Percentiles rank a stretch among this genome's conserved stretches.
phyloP scores from a whole-genome alignment of 2,888 invertebrate genomes.

The Mesoligia furuncula region DNA sequence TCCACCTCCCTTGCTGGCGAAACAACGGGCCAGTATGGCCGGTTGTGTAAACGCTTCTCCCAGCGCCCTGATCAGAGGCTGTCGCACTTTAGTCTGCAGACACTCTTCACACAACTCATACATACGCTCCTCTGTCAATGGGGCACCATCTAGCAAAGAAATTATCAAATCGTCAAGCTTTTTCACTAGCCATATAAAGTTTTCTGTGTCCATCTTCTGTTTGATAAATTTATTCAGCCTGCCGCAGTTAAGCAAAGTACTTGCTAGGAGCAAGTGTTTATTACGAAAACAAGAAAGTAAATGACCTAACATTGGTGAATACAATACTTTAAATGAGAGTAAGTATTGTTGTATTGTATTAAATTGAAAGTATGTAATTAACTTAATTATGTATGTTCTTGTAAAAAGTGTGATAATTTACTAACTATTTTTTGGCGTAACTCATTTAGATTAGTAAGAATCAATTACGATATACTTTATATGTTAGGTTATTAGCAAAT shows the following conservation, averaged over 20 bases:
- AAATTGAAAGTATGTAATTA: conserved; percentile 22
- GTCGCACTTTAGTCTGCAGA: conserved; percentile 92
- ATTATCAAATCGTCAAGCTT: conserved; percentile 74
- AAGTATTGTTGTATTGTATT: background rate
- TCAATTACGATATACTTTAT: background rate
- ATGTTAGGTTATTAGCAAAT: conserved; percentile 18
- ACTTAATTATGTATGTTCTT: conserved; percentile 11
- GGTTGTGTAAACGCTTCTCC: conserved; percentile 94
- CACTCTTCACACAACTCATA: conserved; percentile 94
- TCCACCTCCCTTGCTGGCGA: conserved; percentile 84
- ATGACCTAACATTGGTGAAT: conserved; percentile 4
- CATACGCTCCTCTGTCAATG: conserved; percentile 94
- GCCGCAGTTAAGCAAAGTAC: background rate
- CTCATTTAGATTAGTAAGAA: conserved; percentile 29
- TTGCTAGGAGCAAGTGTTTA: background rate
- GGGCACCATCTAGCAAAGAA: conserved; percentile 81
- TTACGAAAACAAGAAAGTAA: conserved; percentile 1
- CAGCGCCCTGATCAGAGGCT: conserved; percentile 93
- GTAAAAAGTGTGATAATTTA: conserved; percentile 1
- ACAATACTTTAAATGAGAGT: background rate
- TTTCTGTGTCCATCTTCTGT: conserved; percentile 51
- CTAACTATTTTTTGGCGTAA: conserved; percentile 4
- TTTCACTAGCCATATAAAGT: conserved; percentile 65
- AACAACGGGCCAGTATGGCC: conserved; percentile 93
- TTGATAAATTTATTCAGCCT: background rate